These are phyloP conservation scores for Epistrophe grossulariae DNA, from an alignment of 2,888 invertebrate species.

Conservation along the genomic window DNA sequence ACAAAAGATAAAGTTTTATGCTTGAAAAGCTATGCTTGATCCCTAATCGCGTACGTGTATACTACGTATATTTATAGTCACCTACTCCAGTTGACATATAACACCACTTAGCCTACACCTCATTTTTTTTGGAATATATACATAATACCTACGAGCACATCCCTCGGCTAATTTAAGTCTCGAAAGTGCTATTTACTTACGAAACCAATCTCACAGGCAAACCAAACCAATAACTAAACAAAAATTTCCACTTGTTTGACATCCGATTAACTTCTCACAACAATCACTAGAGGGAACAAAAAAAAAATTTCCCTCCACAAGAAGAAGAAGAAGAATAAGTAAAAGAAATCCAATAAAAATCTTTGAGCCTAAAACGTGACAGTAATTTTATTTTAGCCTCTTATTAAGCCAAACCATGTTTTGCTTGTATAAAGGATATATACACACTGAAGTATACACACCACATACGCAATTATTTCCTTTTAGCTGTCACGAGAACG, in stretches of 20 bases:
- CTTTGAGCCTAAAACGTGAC: conserved; percentile 64
- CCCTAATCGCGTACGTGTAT: conserved; percentile 10
- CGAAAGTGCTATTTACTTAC: conserved; percentile 53
- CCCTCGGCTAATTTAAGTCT: conserved; percentile 45
- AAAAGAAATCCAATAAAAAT: conserved; percentile 66
- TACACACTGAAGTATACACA: too few species aligned
- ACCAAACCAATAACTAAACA: conserved; percentile 40
- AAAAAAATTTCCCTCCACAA: neutral
- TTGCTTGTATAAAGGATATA: conserved; percentile 11
- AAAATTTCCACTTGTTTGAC: conserved; percentile 66
- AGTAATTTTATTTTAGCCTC: conserved; percentile 68
- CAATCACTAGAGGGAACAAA: neutral
- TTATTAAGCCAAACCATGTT: conserved; percentile 50
- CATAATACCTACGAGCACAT: neutral
- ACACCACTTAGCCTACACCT: neutral
- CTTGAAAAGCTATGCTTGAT: neutral
- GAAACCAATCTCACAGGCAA: conserved; percentile 56
- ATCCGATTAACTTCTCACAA: conserved; percentile 69
- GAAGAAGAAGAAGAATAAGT: neutral
- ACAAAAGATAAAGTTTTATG: conserved; percentile 5
- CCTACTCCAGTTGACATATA: neutral
- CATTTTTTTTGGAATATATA: neutral
- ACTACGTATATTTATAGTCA: neutral
- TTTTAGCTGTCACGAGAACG: conserved; percentile 12
- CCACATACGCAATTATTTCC: conserved; percentile 4